Evolutionary conservation across 1,140 invertebrate genomes (phyloP).

Genomic region (Kradibia gibbosae): DNA sequence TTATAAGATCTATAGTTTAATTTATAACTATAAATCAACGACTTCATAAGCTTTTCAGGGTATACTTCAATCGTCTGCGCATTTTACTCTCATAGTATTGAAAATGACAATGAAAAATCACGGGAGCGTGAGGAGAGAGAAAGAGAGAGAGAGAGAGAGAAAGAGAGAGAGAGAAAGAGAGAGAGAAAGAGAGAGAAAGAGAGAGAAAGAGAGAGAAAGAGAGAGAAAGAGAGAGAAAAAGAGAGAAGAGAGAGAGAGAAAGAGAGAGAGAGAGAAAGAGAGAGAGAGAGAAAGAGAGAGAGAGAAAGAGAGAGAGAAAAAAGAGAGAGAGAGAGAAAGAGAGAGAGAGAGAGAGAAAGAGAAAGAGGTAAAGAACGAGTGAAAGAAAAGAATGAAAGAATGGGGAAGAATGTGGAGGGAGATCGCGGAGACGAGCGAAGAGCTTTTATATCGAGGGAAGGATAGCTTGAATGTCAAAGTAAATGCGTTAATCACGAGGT

Average conservation of each 20-base stretch:
- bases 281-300: neutral
- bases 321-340: neutral
- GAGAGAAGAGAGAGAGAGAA: too few species aligned
- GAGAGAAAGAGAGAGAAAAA: too few species aligned
- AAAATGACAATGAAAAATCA: neutral
- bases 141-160: neutral
- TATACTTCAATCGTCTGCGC: slow-evolving; percentile 1
- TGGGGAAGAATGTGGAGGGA: neutral
- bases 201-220: neutral
- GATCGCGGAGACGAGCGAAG: neutral
- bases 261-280: neutral
- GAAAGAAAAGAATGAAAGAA: neutral
- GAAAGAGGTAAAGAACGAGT: neutral
- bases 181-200: neutral
- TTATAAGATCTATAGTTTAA: neutral
- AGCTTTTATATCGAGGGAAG: slow-evolving; percentile 20
- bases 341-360: neutral
- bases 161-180: neutral
- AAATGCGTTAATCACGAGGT: slow-evolving; percentile 57
- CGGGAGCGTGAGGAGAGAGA: neutral
- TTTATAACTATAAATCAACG: slow-evolving; percentile 30
- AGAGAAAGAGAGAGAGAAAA: neutral
- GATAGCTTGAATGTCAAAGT: slow-evolving; percentile 55
- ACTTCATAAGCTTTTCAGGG: slow-evolving; percentile 27
- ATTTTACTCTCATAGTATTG: neutral